Evolutionary conservation across 2,797 vertebrate species (phyloP).

Genomic region (Eidolon dupreanum): DNA sequence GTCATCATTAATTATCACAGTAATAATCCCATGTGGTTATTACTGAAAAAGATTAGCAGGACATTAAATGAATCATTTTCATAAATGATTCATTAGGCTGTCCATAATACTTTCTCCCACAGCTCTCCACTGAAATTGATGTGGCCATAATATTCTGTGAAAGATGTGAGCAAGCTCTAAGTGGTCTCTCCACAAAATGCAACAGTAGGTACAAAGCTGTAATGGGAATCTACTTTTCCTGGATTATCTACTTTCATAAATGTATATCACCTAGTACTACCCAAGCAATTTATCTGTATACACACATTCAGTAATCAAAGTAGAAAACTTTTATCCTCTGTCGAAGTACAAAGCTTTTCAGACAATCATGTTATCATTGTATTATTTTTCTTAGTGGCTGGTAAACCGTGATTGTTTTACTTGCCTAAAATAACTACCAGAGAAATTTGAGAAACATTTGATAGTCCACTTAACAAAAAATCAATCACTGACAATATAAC

Average conservation of each 20-base stretch:
- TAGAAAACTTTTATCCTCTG: background rate
- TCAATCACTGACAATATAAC: background rate
- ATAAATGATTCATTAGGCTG: background rate
- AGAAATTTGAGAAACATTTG: background rate
- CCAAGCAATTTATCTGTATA: background rate
- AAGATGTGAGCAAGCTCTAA: background rate
- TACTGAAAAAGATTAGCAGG: background rate
- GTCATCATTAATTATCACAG: background rate
- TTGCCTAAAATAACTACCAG: background rate
- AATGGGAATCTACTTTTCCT: background rate
- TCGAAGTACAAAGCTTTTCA: background rate
- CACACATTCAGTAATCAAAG: background rate
- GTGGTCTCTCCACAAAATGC: background rate
- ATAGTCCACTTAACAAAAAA: conserved; percentile 5
- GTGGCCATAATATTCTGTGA: background rate
- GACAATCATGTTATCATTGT: background rate
- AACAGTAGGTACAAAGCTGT: background rate
- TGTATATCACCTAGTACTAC: background rate
- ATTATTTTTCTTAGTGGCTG: conserved; percentile 22
- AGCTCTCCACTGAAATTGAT: conserved; percentile 4
- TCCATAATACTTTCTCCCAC: background rate
- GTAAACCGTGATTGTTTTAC: background rate
- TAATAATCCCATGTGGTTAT: background rate
- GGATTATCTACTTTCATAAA: background rate
- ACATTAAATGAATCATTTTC: background rate